Percentiles rank a stretch among this genome's conserved stretches.
Conservation (phyloP, 2,888 invertebrate genomes). For the Luperina testacea region DNA sequence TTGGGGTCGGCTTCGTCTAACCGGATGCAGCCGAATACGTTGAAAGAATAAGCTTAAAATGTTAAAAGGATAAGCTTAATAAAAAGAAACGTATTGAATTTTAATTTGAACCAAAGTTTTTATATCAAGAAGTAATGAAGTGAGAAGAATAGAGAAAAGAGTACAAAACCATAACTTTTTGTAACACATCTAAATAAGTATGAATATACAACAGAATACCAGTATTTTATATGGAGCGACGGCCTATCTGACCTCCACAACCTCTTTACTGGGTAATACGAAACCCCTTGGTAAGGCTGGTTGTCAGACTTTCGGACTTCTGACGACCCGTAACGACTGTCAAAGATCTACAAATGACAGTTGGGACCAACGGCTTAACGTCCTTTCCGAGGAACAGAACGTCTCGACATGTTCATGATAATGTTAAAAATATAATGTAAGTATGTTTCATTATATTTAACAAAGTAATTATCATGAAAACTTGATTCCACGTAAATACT, state of each 20-base stretch:
- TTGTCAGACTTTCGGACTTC: neutral
- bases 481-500: neutral
- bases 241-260: neutral
- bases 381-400: neutral
- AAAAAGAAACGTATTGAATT: no score
- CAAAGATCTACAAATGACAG: neutral
- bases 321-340: neutral
- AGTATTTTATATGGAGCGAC: neutral
- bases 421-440: neutral
- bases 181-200: no score
- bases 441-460: neutral
- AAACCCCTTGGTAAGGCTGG: neutral
- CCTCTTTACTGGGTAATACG: neutral
- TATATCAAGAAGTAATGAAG: no score
- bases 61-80: no score
- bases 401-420: neutral
- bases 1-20: neutral
- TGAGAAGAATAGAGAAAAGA: no score
- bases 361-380: neutral
- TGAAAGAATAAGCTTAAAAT: no score
- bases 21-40: neutral
- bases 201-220: no score
- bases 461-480: neutral
- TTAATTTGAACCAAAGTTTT: no score
- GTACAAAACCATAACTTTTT: no score